These are phyloP conservation scores for Serinus canaria DNA, from an alignment of 2,113 vertebrate genomes.

Conservation along the genomic window DNA sequence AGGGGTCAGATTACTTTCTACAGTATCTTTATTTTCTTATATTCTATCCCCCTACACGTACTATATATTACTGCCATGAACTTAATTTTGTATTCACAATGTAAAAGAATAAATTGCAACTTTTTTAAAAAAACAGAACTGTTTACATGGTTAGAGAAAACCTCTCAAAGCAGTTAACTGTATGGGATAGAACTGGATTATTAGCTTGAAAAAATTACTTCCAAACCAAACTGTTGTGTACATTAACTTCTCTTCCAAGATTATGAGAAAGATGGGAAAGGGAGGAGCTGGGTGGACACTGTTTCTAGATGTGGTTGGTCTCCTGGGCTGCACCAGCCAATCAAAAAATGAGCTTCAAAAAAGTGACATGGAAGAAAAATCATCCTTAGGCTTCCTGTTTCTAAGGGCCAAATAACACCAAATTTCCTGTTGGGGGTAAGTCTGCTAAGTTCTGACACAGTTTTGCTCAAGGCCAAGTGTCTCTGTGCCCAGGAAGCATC, in stretches of 20 bases:
- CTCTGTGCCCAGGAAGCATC: fast-evolving
- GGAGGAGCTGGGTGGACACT: background rate
- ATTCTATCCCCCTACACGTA: no score
- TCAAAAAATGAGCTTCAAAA: background rate
- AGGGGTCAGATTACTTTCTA: no score
- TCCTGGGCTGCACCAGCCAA: background rate
- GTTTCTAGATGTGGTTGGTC: background rate
- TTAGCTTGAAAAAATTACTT: background rate
- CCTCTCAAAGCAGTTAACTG: background rate
- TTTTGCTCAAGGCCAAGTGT: background rate
- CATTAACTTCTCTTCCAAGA: background rate
- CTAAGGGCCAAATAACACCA: background rate
- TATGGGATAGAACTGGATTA: background rate
- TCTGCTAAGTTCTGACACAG: background rate
- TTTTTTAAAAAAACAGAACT: background rate
- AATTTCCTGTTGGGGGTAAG: background rate
- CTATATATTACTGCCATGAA: background rate
- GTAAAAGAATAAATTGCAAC: background rate
- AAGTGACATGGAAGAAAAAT: background rate
- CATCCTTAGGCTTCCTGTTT: background rate
- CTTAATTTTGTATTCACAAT: background rate
- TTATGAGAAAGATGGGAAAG: background rate
- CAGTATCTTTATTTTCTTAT: no score
- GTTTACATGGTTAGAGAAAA: background rate
- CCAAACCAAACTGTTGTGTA: background rate